Evolutionary conservation across 2,797 vertebrate species (phyloP), one percentile per base, ranked within the genome.

Genomic region (Microctenopoma steveboyesi): DNA sequence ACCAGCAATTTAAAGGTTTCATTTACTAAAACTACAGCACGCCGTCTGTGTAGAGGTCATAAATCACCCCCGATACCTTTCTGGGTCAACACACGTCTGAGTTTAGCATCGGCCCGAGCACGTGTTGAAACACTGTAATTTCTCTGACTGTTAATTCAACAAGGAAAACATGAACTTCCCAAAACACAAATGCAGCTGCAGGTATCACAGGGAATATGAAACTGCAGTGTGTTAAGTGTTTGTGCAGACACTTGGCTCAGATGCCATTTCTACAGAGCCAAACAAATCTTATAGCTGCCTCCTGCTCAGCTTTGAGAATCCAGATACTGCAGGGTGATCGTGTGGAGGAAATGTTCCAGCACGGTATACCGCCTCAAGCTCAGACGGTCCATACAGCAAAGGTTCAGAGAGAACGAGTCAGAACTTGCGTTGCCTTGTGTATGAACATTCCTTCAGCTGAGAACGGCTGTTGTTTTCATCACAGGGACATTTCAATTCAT

Each of bases 381-480:
- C 48, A 53, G 25, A 11, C 2, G 47, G 7, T 5, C 5, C 14
- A 25, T 10, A 50, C 52, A 16, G 40, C 0, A 14, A 3, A 55
- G 3, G 4, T 9, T 48, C 16, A 42, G 18, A 55, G 48, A 76
- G 22, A 47, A 79, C 71, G 5, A 74, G 78, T 66, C 40, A 2
- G 30, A 64, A 81, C 84, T 1, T 33, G 73, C 71, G 61, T 15
- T 13, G 43, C 33, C 30, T 51, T 51, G 39, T 1, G 30, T 18
- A 25, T 5, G 37, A 76, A 69, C 76, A 81, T 79, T 77, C 72
- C 62, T 70, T 47, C 37, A 11, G 13, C 48, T 40, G 50, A 72
- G 35, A 66, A 62, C 1, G 22, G 12, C 53, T 25, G 61, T 40
- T 0, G 43, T 30, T 3, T 35, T n/a, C 56, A 14, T 49, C 46